Evolutionary conservation across 2,797 vertebrate species (phyloP), one percentile per base, ranked within the genome.

Genomic region (Chelon labrosus): DNA sequence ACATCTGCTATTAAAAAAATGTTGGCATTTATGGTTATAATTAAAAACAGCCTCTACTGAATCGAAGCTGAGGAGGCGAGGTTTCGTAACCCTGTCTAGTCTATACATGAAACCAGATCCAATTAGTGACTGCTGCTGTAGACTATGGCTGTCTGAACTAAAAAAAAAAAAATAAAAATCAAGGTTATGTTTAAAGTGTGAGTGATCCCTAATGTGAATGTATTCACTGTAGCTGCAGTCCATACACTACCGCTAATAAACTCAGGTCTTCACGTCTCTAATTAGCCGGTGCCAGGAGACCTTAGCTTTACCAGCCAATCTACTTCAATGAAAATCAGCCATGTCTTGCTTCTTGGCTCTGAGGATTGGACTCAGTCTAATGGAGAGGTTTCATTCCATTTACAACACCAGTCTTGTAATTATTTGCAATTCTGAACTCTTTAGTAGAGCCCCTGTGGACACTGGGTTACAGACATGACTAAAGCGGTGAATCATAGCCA

Each of bases 261-360:
- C 70, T 54, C 74, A 52, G 80, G 77, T 78, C 83, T 84, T 77
- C 57, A 47, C 52, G 11, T 75, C 75, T 83, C 75, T 81, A 90
- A 89, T 91, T 88, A 88, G 71, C 42, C 17, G 0, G 63, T 9
- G 73, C 87, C 83, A 51, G 14, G 83, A 87, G 86, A 75, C 80
- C 73, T 25, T 25, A 71, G 70, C 83, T 79, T 85, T 74, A 77
- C 84, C 71, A 76, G 63, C 66, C 50, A 65, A 77, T 85, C 86
- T 74, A 62, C 54, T 79, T 75, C 61, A 73, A 59, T 70, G 65
- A 75, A 73, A 84, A 82, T 84, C 75, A 75, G 73, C 66, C 49
- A n/a, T 10, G 56, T 71, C 73, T 70, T 56, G 27, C 58, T 79
- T 77, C 65, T 38, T 52, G 41, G 76, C 80, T 73, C 60, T 11